Evolutionary conservation across 2,113 vertebrate genomes (phyloP).

Genomic region (Oryzias celebensis): DNA sequence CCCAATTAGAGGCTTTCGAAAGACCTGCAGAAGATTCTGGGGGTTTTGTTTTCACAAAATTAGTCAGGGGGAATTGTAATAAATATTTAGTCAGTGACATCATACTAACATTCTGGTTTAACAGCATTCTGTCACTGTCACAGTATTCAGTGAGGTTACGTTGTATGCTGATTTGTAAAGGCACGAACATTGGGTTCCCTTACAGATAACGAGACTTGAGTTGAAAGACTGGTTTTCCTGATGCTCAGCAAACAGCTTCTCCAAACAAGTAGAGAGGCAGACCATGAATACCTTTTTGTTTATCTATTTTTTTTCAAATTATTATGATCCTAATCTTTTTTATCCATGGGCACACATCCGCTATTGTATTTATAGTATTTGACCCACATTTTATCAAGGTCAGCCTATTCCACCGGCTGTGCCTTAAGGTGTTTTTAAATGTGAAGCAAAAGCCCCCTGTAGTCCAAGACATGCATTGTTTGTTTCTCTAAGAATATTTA

Average conservation of each 20-base stretch:
- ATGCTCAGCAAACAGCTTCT: not conserved
- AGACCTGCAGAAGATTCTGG: not conserved
- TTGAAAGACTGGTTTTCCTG: no score
- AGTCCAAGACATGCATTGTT: not conserved
- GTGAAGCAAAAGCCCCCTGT: not conserved
- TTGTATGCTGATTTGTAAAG: constrained; percentile 4
- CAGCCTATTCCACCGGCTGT: constrained; percentile 13
- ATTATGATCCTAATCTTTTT: not conserved
- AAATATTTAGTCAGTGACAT: constrained; percentile 57
- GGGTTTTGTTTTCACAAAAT: constrained; percentile 8
- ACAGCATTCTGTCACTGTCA: not conserved
- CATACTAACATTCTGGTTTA: constrained; percentile 35
- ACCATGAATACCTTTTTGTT: not conserved
- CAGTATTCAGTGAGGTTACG: no score
- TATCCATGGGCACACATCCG: not conserved
- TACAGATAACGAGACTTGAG: not conserved
- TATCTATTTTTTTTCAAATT: not conserved
- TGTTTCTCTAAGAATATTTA: not conserved
- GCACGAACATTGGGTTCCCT: not conserved
- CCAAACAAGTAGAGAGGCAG: not conserved
- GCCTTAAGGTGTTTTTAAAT: constrained; percentile 7
- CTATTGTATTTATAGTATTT: not conserved
- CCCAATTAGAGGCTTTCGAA: no score
- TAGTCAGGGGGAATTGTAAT: constrained; percentile 28
- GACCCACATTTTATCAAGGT: constrained; percentile 19